Evolutionary conservation across 2,888 invertebrate species (phyloP), one percentile per base, ranked within the genome.

Genomic region (Thymelicus acteon): DNA sequence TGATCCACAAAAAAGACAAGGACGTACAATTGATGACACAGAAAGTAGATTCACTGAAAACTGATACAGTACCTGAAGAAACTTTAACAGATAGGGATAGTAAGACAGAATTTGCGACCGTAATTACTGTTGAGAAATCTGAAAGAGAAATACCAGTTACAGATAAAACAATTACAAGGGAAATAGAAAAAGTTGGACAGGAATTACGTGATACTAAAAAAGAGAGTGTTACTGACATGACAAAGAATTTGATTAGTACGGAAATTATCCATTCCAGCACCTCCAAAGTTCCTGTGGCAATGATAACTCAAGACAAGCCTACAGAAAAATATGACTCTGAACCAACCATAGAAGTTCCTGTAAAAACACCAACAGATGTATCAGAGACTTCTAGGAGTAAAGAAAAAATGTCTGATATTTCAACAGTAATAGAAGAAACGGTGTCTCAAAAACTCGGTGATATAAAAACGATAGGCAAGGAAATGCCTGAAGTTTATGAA

Each of bases 291-390:
- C 60, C 60, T 10, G 7, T 24, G 7, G 19, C 0, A 31, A n/a
- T 40, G 7, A 12, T 31, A 4, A 49, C 60, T 60, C 7, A 24
- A 0, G 39, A 10, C n/a, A 31, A 68, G 13, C 47, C 62, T 8
- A 12, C 12, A 24, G 44, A 68, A 24, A 40, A 44, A 31, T 10
- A n/a, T 49, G 60, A 37, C 7, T 13, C 6, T 54, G 44, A 65
- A 40, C 13, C 15, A 47, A 31, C 47, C 0, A 96, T 96, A 6
- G 97, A 97, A 85, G 97, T 97, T 90, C 89, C 97, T 1, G 94
- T 97, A 60, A 97, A 97, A 81, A 97, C 97, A 85, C 97, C 97
- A 0, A 31, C 5, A 31, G 31, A 31, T 31, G 31, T 31, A 31
- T 31, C 31, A 97, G 96, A 80, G 4, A 44, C 8, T 12, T 0